Evolutionary conservation across 2,797 vertebrate species (phyloP), one percentile per base, ranked within the genome.

Genomic region (Chlorospingus semifuscus): DNA sequence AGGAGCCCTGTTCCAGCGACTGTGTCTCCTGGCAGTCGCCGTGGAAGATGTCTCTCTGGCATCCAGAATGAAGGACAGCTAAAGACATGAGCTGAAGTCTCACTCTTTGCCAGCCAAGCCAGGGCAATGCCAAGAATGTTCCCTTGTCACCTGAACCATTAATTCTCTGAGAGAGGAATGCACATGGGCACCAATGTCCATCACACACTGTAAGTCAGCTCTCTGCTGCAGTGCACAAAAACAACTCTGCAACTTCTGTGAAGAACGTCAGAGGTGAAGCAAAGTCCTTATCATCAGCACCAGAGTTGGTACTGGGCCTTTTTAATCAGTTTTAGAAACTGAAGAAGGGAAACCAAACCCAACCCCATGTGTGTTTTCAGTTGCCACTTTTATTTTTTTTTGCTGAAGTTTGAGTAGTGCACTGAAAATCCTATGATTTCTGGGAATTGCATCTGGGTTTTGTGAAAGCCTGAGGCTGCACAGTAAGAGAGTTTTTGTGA

Each of bases 171-270:
- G 74, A 65, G 24, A 41, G 27, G 71, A 86, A n/a, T 41, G 30
- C 37, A 49, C 18, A 1, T 2, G 42, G 42, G 36, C 64, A 46
- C 36, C 0, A 0, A 29, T 17, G 17, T 19, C 34, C 26, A 8
- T 47, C 68, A 34, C 37, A 22, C 15, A 4, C 15, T 60, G 5
- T 11, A n/a, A 47, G 9, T 49, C 53, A 57, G 41, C 14, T 66
- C 13, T 26, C 12, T 49, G 44, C 50, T 32, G 14, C 65, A n/a
- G 29, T 16, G 30, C 60, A 87, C 60, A 56, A 52, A 46, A 88
- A 11, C 21, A 60, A 2, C 20, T n/a, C 30, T 36, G 27, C 0
- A 1, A 15, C 42, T 63, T 59, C 1, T 23, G 34, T 36, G 29
- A 53, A 70, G 56, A 66, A 14, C 0, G 0, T 74, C 79, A 77